Base-by-base conservation (phyloP, 2,888 invertebrate species). In the Amorpha juglandis region DNA sequence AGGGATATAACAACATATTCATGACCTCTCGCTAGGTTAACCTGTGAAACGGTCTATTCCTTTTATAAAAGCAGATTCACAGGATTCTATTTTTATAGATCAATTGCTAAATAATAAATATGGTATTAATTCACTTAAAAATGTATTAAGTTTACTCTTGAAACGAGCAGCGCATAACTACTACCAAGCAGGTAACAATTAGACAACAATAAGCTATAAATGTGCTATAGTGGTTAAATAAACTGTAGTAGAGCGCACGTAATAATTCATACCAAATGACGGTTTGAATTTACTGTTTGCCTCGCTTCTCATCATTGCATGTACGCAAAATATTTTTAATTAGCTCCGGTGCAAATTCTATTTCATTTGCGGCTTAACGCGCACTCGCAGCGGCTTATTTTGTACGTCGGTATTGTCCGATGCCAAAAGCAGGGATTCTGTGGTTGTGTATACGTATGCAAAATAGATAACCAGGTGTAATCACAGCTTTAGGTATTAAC, bases 361-460 rank as follows among this genome's bases (percentile, higher is more conserved):
- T 90, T 92, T 88, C 87, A 87, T 88, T 88, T 90, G 88, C 82
- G 89, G 88, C 78, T 73, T 74, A 80, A 78, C 78, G 79, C 74
- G 77, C 79, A 81, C 76, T 78, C 80, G 82, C 79, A 78, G 78
- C 83, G 80, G 80, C 81, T 79, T 80, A 67, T 72, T 73, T 81
- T 76, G 76, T 78, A 75, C 33, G 58, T 67, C 51, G 82, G 82
- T 81, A 81, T 83, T 87, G 82, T 86, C 81, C 80, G 83, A 86
- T 84, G 89, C 87, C 89, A 87, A 86, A 88, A 88, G 81, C 90
- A 90, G 88, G 75, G 75, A 80, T 72, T 74, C 74, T 89, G 88
- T 78, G 89, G 90, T 89, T 79, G 74, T 73, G 77, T 78, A 82
- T 74, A 76, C 73, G 71, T 74, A 77, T 72, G 74, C 80, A 75